phyloP scores from a whole-genome alignment of 2,113 vertebrate species.

The Morone chrysops region DNA sequence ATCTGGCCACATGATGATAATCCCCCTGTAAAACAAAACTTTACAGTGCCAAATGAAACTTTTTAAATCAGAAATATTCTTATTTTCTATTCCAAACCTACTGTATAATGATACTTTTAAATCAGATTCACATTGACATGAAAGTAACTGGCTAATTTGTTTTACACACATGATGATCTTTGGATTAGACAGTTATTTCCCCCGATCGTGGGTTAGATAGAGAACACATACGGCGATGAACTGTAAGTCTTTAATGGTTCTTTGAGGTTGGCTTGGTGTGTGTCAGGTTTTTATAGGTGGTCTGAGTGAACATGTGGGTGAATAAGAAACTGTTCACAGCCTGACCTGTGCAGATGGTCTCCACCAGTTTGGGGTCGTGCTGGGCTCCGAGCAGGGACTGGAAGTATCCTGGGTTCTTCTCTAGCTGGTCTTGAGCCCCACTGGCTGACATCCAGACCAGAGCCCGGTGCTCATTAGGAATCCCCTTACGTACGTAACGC shows the following conservation, averaged over 20 bases:
- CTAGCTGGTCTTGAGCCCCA: conserved; percentile 91
- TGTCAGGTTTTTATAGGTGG: neutral
- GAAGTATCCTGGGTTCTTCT: conserved; percentile 92
- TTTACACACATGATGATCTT: neutral
- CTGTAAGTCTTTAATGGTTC: neutral
- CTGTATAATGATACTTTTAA: neutral
- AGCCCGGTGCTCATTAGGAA: conserved; percentile 92
- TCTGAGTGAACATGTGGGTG: neutral
- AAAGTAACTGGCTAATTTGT: neutral
- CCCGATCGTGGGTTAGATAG: neutral
- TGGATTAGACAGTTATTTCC: neutral
- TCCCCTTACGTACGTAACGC: conserved; percentile 94
- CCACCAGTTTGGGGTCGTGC: conserved; percentile 87
- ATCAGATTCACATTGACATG: neutral
- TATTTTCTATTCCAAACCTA: neutral
- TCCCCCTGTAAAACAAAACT: neutral
- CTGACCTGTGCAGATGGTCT: conserved; percentile 93
- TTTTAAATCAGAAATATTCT: neutral
- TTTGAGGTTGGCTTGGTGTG: neutral
- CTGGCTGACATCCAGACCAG: conserved; percentile 94
- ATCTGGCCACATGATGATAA: neutral
- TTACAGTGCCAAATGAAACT: neutral
- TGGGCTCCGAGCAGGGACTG: conserved; percentile 87
- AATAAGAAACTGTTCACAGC: neutral
- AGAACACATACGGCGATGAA: too few species aligned